A percentile compares a stretch with the other conserved stretches of the same genome.
These are phyloP conservation scores for Leucoraja ocellata DNA, from an alignment of 2,797 vertebrate genomes.

Conservation along the genomic window DNA sequence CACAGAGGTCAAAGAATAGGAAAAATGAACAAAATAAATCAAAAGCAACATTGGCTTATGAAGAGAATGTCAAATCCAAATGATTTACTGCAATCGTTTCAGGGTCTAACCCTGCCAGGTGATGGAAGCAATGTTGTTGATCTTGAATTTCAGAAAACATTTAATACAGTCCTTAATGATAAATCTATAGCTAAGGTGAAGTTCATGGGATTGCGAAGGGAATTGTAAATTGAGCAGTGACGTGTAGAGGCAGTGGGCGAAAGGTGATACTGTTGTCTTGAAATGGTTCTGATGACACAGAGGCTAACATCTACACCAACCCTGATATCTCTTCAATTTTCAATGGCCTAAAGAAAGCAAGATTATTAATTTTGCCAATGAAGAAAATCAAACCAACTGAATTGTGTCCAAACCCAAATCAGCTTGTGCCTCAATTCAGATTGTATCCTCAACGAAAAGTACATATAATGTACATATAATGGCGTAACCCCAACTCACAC, in stretches of 20 bases:
- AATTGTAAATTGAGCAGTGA: not conserved
- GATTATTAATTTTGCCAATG: not conserved
- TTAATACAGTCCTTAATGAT: not conserved
- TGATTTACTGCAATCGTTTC: constrained; percentile 4
- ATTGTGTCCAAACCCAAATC: not conserved
- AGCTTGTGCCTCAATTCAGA: not conserved
- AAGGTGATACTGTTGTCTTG: no score
- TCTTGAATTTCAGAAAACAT: not conserved
- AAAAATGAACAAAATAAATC: not conserved
- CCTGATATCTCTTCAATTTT: not conserved
- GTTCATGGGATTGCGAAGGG: not conserved
- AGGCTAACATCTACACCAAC: not conserved
- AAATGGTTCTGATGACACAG: not conserved
- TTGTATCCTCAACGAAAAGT: not conserved
- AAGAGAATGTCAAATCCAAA: not conserved
- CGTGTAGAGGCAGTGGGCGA: not conserved
- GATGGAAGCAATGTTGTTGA: not conserved
- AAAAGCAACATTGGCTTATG: not conserved
- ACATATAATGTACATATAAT: no score
- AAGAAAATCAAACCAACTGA: not conserved
- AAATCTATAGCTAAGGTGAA: not conserved
- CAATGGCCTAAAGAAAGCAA: not conserved
- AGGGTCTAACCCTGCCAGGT: not conserved
- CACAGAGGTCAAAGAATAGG: not conserved
- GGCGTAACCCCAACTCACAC: not conserved